Conservation (phyloP, 2,113 vertebrate species). For the Pygoscelis adeliae region DNA sequence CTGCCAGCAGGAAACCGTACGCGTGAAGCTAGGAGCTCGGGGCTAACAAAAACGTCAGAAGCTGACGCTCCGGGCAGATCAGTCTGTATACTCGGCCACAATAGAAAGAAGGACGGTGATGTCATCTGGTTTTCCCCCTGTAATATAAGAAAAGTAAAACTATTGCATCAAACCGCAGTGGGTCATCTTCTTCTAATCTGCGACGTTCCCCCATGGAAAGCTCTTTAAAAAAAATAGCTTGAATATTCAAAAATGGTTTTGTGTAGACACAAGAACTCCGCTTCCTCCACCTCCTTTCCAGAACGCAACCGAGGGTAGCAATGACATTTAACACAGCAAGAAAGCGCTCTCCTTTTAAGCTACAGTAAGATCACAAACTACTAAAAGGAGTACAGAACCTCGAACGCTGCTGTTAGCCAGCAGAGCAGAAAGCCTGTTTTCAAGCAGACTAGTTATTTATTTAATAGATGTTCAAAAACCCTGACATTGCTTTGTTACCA, state of each 20-base stretch:
- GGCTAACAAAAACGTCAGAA: neutral
- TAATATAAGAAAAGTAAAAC: neutral
- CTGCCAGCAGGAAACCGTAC: conserved; percentile 89
- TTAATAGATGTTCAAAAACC: neutral
- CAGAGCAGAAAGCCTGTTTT: neutral
- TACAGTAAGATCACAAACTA: neutral
- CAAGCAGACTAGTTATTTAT: neutral
- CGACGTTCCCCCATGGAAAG: neutral
- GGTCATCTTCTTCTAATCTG: accelerated
- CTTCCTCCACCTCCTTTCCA: neutral
- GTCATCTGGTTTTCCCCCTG: conserved; percentile 98
- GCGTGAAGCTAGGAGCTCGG: conserved; percentile 8
- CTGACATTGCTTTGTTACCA: neutral
- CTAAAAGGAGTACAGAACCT: neutral
- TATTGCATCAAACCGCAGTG: neutral
- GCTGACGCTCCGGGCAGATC: neutral
- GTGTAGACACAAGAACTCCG: neutral
- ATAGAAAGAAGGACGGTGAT: conserved; percentile 99
- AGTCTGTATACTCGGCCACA: conserved; percentile 98
- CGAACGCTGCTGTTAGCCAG: neutral
- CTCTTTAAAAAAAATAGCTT: no score
- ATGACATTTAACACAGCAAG: neutral
- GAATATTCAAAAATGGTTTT: neutral
- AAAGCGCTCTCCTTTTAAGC: neutral
- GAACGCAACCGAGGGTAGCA: accelerated